A percentile compares a stretch with the other conserved stretches of the same genome.
These are phyloP conservation scores for Cydia strobilella DNA, from an alignment of 1,140 invertebrate species.

Conservation along the genomic window DNA sequence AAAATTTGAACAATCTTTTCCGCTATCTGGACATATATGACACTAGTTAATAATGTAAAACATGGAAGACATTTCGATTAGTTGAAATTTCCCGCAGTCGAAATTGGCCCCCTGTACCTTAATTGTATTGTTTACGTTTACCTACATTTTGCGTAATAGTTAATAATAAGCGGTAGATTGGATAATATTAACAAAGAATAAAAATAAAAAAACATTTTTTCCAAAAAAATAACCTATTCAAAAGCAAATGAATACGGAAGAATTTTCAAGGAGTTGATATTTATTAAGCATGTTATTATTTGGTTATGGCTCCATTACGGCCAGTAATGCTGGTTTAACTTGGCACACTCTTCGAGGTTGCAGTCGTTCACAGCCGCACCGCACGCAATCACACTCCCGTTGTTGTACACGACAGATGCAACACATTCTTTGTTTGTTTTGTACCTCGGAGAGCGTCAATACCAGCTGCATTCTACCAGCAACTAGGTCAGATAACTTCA, in stretches of 20 bases:
- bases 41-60: no score
- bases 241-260: slow-evolving; percentile 57
- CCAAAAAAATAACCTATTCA: neutral
- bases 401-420: neutral
- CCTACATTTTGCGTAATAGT: no score
- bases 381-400: slow-evolving; percentile 5
- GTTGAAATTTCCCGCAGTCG: no score
- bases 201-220: no score
- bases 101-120: no score
- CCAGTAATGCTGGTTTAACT: slow-evolving; percentile 8
- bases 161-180: no score
- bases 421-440: slow-evolving; percentile 20
- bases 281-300: slow-evolving; percentile 28
- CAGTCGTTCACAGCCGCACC: neutral
- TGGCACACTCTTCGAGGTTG: slow-evolving; percentile 7
- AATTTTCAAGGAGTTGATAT: slow-evolving; percentile 3
- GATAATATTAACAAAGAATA: no score
- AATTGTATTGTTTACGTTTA: no score
- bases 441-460: neutral
- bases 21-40: no score
- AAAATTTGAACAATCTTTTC: no score
- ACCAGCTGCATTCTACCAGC: neutral
- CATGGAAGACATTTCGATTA: no score
- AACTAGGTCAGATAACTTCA: slow-evolving; percentile 29
- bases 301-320: slow-evolving; percentile 8